phyloP scores from a whole-genome alignment of 2,113 vertebrate species.

The Aptenodytes forsteri region DNA sequence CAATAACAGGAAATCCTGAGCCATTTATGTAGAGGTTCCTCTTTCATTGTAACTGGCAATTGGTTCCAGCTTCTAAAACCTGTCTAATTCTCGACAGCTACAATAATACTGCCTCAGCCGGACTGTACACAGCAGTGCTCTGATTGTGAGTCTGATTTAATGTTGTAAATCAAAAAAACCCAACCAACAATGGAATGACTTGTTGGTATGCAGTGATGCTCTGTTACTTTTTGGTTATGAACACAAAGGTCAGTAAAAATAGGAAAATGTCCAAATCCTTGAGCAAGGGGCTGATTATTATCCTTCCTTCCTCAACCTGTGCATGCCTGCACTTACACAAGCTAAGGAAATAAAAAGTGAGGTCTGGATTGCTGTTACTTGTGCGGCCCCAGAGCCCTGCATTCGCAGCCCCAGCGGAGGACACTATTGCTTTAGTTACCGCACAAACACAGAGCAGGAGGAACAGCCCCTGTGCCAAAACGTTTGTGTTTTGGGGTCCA shows the following conservation, averaged over 20 bases:
- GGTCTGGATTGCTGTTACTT: background rate
- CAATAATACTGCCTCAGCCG: background rate
- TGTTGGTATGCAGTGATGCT: background rate
- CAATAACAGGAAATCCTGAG: slow-evolving; percentile 76
- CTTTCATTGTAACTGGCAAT: slow-evolving; percentile 64
- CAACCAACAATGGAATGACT: background rate
- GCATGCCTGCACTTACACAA: background rate
- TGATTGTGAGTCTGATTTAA: background rate
- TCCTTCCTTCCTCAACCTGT: background rate
- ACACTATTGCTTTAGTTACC: background rate
- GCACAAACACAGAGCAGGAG: background rate
- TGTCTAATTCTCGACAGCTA: slow-evolving; percentile 44
- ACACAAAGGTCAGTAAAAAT: background rate
- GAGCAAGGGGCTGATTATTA: background rate
- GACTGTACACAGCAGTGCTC: background rate
- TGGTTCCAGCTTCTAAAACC: slow-evolving; percentile 71
- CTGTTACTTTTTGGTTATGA: background rate
- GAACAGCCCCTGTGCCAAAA: background rate
- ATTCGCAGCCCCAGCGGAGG: background rate
- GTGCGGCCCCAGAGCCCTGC: background rate
- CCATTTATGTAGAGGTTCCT: slow-evolving; percentile 62
- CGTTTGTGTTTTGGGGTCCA: background rate
- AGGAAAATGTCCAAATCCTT: background rate
- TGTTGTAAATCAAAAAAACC: background rate
- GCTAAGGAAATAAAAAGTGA: background rate